Evolutionary conservation across 1,140 invertebrate species (phyloP).

Genomic region (Magallana gigas): DNA sequence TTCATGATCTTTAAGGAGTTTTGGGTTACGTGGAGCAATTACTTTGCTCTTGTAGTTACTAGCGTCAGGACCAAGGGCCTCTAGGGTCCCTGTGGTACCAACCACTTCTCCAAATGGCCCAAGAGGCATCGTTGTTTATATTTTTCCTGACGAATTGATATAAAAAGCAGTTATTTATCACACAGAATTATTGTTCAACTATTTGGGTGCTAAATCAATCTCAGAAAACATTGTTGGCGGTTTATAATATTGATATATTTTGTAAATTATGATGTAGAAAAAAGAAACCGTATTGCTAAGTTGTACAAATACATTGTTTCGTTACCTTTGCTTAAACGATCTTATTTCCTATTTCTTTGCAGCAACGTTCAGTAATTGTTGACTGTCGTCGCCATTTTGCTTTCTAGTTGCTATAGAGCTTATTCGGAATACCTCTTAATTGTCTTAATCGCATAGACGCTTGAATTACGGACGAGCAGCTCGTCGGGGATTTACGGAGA

Average conservation of each 20-base stretch:
- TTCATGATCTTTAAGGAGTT: conserved; percentile 73
- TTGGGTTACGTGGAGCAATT: conserved; percentile 78
- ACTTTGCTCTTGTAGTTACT: conserved; percentile 78
- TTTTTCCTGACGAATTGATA: not conserved
- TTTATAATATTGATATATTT: no score
- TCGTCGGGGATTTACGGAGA: no score
- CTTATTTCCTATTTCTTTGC: conserved; percentile 24
- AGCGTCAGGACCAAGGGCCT: conserved; percentile 69
- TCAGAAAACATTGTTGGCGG: no score
- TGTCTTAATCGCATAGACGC: no score
- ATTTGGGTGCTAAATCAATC: no score
- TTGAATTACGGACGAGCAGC: no score
- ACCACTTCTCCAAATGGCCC: conserved; percentile 79
- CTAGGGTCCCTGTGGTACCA: conserved; percentile 77
- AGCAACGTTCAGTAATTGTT: not conserved
- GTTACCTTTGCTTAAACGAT: not conserved
- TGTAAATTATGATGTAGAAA: no score
- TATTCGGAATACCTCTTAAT: not conserved
- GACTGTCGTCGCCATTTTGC: conserved; percentile 34
- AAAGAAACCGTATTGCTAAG: no score
- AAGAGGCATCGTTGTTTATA: conserved; percentile 69
- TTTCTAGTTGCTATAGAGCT: conserved; percentile 42
- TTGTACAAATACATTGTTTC: no score
- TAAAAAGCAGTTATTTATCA: no score
- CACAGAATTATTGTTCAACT: no score